Conservation (phyloP, 2,113 vertebrate species). For the Pomatostomus ruficeps region DNA sequence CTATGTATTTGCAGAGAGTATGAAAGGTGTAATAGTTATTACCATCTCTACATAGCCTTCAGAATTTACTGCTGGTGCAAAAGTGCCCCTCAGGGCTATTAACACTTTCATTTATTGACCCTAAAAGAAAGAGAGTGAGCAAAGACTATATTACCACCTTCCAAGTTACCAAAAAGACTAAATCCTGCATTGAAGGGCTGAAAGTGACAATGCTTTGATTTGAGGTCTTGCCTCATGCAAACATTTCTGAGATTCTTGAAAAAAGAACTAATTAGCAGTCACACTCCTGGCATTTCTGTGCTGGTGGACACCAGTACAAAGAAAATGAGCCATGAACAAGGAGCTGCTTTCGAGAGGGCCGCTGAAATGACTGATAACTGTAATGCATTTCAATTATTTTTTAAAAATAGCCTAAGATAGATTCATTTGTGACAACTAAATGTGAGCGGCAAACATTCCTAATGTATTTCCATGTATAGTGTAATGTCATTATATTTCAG, state of each 20-base stretch:
- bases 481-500: neutral
- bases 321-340: neutral
- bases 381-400: neutral
- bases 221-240: neutral
- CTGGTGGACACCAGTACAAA: neutral
- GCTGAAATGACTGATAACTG: neutral
- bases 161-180: neutral
- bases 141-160: neutral
- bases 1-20: neutral
- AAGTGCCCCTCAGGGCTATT: neutral
- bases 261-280: neutral
- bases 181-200: neutral
- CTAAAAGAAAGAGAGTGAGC: neutral
- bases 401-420: neutral
- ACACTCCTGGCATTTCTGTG: neutral
- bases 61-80: neutral
- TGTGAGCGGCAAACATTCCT: neutral
- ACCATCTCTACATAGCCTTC: neutral
- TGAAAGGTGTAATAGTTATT: neutral
- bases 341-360: neutral
- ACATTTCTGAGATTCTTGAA: neutral
- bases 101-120: neutral
- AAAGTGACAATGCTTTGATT: neutral
- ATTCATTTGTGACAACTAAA: neutral
- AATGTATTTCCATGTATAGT: neutral